Base-by-base conservation (phyloP, 2,113 vertebrate species). In the Hydropotes inermis region DNA sequence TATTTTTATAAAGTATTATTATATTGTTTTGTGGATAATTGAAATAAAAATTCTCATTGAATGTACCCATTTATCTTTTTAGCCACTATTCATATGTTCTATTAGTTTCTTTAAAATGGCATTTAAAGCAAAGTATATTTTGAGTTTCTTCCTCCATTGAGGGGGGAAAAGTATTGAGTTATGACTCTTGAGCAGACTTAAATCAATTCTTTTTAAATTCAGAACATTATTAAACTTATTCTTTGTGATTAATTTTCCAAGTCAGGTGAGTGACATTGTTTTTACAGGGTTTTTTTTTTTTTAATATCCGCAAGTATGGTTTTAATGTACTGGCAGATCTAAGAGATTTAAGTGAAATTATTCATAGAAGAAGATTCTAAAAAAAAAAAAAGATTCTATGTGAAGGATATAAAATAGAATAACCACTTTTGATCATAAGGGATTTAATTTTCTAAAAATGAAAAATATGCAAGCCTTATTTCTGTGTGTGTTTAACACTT, bases 1-100 rank as follows among this genome's bases (percentile, higher is more conserved):
- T 99, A 99, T 99, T 99, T 99, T 99, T 99, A 98, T 99, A 99
- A 99, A 98, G 95, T 98, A 98, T 98, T 98, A 87, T 98, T 98
- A 98, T 98, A 97, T 98, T 98, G 97, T 99, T 99, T 99, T 98
- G 97, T 98, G 98, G 97, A 98, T 98, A 98, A 98, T 98, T 98
- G 97, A 98, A 99, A 98, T 99, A 98, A 99, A 99, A 97, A 95
- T 98, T 98, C 93, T 98, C 95, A 95, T 98, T 98, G 98, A 98
- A 98, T 98, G 98, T 78, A 98, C 91, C 91, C 98, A 87, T 97
- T 97, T 98, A 87, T 98, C 98, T 98, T 93, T 94, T 89, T 78
- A 76, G 78, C 94, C 93, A 88, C 70, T 97, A 36, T 96, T 92
- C 70, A 60, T 95, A 88, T 58, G 96, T 92, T 97, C 82, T 93